These are phyloP conservation scores for Copsychus sechellarum DNA, from an alignment of 2,113 vertebrate species.

Conservation along the genomic window DNA sequence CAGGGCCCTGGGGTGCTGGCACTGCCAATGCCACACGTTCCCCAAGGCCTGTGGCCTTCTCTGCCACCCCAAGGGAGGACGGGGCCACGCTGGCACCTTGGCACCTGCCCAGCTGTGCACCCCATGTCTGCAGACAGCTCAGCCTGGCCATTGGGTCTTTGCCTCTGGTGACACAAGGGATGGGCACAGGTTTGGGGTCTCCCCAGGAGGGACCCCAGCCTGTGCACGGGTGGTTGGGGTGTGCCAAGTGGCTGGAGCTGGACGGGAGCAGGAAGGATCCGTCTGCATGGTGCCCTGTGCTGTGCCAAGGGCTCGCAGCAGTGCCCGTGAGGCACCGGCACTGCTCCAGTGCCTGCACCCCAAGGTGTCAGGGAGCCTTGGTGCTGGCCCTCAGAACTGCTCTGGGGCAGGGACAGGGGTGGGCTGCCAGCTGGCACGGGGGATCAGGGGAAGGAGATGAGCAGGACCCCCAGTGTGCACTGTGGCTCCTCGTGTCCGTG, in stretches of 20 bases:
- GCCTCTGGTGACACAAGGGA: fast-evolving
- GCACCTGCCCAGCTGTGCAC: fast-evolving
- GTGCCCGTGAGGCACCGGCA: fast-evolving
- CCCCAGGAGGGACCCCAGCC: not conserved
- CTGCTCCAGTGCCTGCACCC: not conserved
- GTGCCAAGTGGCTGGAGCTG: not conserved
- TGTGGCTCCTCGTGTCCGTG: fast-evolving
- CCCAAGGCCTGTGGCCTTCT: not conserved
- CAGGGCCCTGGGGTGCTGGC: not conserved
- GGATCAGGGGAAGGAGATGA: not conserved
- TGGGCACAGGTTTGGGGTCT: not conserved
- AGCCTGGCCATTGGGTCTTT: not conserved
- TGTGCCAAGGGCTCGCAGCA: fast-evolving
- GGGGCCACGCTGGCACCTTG: not conserved
- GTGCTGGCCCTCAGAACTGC: not conserved
- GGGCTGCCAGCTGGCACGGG: not conserved
- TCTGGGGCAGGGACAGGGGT: not conserved
- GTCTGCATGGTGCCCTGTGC: fast-evolving
- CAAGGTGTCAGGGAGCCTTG: fast-evolving
- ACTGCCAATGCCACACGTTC: fast-evolving
- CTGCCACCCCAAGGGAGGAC: fast-evolving
- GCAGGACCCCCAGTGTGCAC: fast-evolving
- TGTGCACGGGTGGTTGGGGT: fast-evolving
- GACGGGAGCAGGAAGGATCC: not conserved
- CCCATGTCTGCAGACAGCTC: fast-evolving